Evolutionary conservation across 2,797 vertebrate genomes (phyloP).

Genomic region (Cuculus canorus): DNA sequence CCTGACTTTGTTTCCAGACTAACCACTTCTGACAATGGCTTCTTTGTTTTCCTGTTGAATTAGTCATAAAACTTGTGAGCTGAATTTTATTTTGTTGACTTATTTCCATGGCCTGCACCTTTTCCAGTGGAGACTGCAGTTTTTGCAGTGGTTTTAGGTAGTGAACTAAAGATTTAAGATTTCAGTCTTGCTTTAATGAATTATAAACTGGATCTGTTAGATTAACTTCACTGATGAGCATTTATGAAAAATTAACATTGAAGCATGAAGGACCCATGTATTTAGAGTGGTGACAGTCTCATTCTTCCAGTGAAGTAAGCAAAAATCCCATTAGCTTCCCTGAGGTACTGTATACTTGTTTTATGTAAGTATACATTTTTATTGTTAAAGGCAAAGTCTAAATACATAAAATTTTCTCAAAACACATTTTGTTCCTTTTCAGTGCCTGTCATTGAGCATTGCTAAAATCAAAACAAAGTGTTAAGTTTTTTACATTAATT

Average conservation of each 20-base stretch:
- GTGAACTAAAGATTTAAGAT: not conserved
- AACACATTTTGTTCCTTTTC: not conserved
- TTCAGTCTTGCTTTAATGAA: not conserved
- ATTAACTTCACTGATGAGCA: not conserved
- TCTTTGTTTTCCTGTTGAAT: constrained; percentile 64
- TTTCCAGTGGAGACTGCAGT: not conserved
- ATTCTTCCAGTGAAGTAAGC: not conserved
- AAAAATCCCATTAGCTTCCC: not conserved
- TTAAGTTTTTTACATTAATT: not conserved
- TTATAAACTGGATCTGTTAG: not conserved
- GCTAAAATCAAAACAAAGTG: not conserved
- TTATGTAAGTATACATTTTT: not conserved
- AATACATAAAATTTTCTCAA: not conserved
- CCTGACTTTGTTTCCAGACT: constrained; percentile 35
- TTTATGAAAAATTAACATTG: not conserved
- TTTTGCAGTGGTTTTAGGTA: not conserved
- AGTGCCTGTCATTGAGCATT: not conserved
- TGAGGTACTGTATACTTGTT: not conserved
- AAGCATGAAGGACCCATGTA: not conserved
- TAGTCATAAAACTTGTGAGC: constrained; percentile 43
- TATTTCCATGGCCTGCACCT: not conserved
- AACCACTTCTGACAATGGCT: constrained; percentile 50
- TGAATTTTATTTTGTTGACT: constrained; percentile 49
- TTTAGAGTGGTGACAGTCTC: not conserved
- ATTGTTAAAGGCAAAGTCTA: not conserved